Evolutionary conservation across 1,140 invertebrate genomes (phyloP), one percentile per base, ranked within the genome.

Genomic region (Anastrepha obliqua): DNA sequence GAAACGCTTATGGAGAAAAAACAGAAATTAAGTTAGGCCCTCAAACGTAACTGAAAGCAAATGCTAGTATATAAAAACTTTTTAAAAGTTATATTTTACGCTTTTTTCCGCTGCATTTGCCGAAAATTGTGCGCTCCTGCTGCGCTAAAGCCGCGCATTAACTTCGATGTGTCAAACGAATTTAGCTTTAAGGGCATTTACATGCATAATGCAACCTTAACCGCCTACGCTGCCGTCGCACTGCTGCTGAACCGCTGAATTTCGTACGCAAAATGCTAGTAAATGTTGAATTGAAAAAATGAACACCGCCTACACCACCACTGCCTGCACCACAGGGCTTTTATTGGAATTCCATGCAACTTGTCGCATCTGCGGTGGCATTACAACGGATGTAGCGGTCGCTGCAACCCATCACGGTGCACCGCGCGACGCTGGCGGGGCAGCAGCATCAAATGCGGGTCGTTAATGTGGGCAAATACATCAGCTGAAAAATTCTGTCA

Each of bases 141-240:
- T 39, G 13, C 5, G 13, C 67, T 15, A 39, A 70, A 70, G 67
- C 67, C 44, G 17, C 74, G 47, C 44, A 39, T 51, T 47, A 78
- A 55, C 74, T 20, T 8, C 44, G n/a, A 78, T 78, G 51, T 55
- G 44, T 7, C 74, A 51, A 81, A 51, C 47, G 6, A 55, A 29
- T 58, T 58, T 4, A n/a, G 47, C 47, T 81, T 81, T 55, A 81
- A 51, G 17, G 47, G 74, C 74, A 81, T 81, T 81, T 81, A n/a
- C 70, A 44, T 70, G 65, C 65, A 70, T 44, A 70, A 70, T 70
- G 42, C 70, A 47, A 9, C 2, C 7, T 74, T 51, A 74, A 1
- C 51, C 51, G 15, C 60, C 60, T 17, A 62, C 15, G 13, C 4
- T 15, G 3, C 4, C 60, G 15, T 2, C n/a, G 2, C n/a, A n/a